Evolutionary conservation across 2,113 vertebrate species (phyloP), one percentile per base, ranked within the genome.

Genomic region (Silurus glanis): DNA sequence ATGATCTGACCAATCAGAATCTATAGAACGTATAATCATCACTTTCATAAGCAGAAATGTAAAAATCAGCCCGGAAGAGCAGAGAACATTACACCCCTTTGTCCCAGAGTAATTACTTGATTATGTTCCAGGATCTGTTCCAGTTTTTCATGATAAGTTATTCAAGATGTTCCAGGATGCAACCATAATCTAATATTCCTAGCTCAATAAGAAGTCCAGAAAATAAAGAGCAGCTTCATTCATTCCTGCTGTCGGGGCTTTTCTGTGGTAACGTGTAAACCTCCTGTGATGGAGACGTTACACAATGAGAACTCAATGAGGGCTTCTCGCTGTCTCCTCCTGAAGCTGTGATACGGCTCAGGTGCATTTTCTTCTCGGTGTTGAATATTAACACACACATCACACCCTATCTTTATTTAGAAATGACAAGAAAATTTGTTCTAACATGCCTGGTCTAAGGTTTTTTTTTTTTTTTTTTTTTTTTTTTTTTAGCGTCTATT

Each of bases 401-500:
- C 61, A 71, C 21, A 59, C 72, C 19, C 59, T 59, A 56, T 79
- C n/a, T 58, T 79, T 37, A 25, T 25, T 19, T 21, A 62, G 17
- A 84, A 79, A 83, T 85, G 79, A 80, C 76, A 45, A 74, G n/a
- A 82, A 12, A 53, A 84, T 75, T 66, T 49, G 25, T 69, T 81
- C 13, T 80, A 86, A 74, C 28, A 67, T 82, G 75, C 67, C 78
- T 67, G 69, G 64, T 67, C 78, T 55, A 23, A 75, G 75, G 66
- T 81, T 28, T 23, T 82, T 13, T 2, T 1, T 45, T 79, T 81
- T n/a, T 23, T 82, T 13, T n/a, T 1, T 45, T 82, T 9, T 61
- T 58, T 75, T 82, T 47, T 53, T 86, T 87, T 86, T 55, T 55
- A 56, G 78, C 49, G 21, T 69, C 51, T 87, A 89, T 89, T 71